Percentiles rank a stretch among this genome's conserved stretches.
These are phyloP conservation scores for Camelus bactrianus DNA, from an alignment of 2,113 vertebrate species.

Conservation along the genomic window DNA sequence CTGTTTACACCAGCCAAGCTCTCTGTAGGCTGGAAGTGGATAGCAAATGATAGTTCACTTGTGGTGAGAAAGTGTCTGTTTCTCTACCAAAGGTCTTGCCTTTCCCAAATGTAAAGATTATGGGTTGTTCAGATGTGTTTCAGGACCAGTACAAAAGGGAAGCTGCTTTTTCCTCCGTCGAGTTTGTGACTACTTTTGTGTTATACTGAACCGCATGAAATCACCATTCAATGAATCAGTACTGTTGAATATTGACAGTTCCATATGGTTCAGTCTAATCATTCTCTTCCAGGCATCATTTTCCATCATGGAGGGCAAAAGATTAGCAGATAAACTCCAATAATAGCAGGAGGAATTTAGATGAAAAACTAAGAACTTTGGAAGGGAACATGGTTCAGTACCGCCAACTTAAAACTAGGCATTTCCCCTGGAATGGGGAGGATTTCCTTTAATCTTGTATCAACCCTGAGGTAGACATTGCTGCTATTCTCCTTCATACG, in stretches of 20 bases:
- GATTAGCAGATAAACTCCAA: background rate
- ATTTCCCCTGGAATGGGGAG: background rate
- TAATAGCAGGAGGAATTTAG: conserved; percentile 10
- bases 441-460: background rate
- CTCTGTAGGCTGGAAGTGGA: background rate
- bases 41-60: conserved; percentile 12
- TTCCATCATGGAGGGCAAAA: background rate
- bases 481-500: background rate
- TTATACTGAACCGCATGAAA: background rate
- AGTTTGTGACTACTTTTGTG: background rate
- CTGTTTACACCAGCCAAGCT: background rate
- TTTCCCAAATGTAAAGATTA: background rate
- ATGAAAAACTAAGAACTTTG: conserved; percentile 17
- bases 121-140: background rate
- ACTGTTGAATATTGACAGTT: conserved; percentile 6
- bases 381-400: background rate
- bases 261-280: background rate
- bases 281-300: conserved; percentile 8
- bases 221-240: background rate
- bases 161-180: background rate
- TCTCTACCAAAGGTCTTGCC: background rate
- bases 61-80: background rate
- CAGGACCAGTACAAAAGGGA: background rate
- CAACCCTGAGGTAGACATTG: background rate
- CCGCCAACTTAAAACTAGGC: background rate